Percentiles rank a stretch among this genome's conserved stretches.
These are phyloP conservation scores for Gopherus evgoodei DNA, from an alignment of 2,113 vertebrate genomes.

Conservation along the genomic window DNA sequence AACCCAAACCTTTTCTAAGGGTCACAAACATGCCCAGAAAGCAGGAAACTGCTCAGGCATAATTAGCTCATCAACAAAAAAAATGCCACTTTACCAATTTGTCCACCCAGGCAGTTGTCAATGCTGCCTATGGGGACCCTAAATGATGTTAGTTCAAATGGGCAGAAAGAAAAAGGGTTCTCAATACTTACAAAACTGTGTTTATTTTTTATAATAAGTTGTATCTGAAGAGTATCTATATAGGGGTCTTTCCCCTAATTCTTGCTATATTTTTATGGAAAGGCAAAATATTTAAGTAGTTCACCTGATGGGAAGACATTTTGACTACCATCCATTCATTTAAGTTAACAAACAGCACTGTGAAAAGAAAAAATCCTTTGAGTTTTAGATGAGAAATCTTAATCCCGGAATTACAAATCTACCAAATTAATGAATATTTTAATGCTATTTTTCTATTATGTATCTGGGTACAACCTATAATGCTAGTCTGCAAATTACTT, in stretches of 20 bases:
- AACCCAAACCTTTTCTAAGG: background rate
- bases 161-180: background rate
- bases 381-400: background rate
- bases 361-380: background rate
- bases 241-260: background rate
- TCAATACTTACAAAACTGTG: background rate
- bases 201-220: background rate
- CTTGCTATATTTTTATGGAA: background rate
- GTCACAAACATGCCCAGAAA: background rate
- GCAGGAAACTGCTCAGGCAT: background rate
- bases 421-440: background rate
- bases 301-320: background rate
- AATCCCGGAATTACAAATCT: background rate
- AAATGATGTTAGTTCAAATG: background rate
- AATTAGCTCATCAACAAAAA: conserved; percentile 1
- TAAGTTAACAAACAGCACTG: background rate
- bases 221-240: background rate
- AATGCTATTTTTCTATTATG: conserved; percentile 3
- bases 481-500: background rate
- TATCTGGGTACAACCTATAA: conserved; percentile 41
- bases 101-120: background rate
- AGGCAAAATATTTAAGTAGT: background rate
- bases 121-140: background rate
- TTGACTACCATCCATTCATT: background rate
- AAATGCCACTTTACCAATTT: background rate